These are phyloP conservation scores for Clarias batrachus DNA, from an alignment of 2,113 vertebrate species.

Conservation along the genomic window DNA sequence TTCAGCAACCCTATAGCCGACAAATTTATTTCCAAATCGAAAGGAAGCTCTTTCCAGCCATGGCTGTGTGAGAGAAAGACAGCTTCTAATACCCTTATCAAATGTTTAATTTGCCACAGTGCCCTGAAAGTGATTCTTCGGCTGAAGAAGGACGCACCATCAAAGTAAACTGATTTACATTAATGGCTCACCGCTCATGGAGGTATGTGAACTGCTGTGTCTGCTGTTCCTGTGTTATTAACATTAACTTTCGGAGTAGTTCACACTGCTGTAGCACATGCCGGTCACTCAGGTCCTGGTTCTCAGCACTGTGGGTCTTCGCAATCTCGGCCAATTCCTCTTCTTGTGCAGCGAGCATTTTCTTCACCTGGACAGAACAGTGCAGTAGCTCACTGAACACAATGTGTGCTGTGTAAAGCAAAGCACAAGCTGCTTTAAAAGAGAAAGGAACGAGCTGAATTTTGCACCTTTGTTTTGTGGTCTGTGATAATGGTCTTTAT, in stretches of 20 bases:
- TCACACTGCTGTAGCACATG: constrained; percentile 92
- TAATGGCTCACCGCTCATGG: constrained; percentile 84
- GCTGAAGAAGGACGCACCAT: background rate
- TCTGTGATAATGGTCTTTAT: constrained; percentile 85
- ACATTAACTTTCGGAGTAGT: constrained; percentile 84
- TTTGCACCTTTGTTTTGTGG: constrained; percentile 90
- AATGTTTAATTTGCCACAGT: constrained; percentile 14
- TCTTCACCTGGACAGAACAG: constrained; percentile 79
- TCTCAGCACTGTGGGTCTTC: constrained; percentile 82
- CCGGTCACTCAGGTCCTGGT: constrained; percentile 85
- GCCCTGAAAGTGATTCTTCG: background rate
- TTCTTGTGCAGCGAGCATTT: constrained; percentile 90
- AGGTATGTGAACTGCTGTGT: constrained; percentile 87
- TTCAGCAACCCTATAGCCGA: background rate
- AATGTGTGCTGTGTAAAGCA: background rate
- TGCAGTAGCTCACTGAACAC: background rate
- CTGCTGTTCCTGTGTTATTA: constrained; percentile 86
- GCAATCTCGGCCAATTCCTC: constrained; percentile 93
- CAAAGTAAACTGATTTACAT: background rate
- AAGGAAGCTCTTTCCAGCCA: background rate
- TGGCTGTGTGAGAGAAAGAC: background rate
- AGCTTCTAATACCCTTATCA: background rate
- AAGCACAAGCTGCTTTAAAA: background rate
- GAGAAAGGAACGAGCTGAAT: constrained; percentile 16
- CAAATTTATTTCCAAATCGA: background rate